phyloP scores from a whole-genome alignment of 2,797 vertebrate genomes.

The Darevskia nairensis region DNA sequence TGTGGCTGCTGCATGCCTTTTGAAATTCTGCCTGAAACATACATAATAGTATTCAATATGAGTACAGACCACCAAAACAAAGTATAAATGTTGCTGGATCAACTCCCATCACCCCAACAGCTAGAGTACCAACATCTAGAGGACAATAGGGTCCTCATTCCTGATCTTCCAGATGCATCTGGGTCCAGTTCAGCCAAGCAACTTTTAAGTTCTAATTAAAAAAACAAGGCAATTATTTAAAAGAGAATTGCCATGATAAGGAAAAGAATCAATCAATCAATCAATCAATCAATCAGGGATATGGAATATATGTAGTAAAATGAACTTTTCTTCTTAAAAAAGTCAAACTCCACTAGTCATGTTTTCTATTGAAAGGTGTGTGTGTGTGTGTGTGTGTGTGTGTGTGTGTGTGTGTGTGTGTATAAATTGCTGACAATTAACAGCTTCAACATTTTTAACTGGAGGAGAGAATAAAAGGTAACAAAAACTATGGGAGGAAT shows the following conservation, averaged over 20 bases:
- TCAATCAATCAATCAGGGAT: too few species aligned
- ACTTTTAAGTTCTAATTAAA: background rate
- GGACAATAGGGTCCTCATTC: background rate
- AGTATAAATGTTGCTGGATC: too few species aligned
- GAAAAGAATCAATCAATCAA: too few species aligned
- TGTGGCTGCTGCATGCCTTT: conserved; percentile 12
- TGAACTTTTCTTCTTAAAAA: background rate
- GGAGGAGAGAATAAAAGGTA: background rate
- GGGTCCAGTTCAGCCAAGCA: background rate
- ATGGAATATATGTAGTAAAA: background rate
- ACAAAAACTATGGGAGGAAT: background rate
- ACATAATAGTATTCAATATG: background rate
- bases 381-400: too few species aligned
- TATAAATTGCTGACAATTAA: background rate
- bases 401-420: too few species aligned
- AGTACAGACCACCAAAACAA: background rate
- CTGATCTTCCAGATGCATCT: background rate
- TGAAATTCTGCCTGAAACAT: background rate
- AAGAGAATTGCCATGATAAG: background rate
- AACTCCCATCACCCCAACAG: too few species aligned
- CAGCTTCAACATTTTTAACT: background rate
- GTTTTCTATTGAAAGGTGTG: too few species aligned
- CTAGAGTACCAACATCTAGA: background rate
- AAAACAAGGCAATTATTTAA: background rate
- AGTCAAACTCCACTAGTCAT: too few species aligned